phyloP scores from a whole-genome alignment of 2,888 invertebrate species.

The Pristionchus fissidentatus region DNA sequence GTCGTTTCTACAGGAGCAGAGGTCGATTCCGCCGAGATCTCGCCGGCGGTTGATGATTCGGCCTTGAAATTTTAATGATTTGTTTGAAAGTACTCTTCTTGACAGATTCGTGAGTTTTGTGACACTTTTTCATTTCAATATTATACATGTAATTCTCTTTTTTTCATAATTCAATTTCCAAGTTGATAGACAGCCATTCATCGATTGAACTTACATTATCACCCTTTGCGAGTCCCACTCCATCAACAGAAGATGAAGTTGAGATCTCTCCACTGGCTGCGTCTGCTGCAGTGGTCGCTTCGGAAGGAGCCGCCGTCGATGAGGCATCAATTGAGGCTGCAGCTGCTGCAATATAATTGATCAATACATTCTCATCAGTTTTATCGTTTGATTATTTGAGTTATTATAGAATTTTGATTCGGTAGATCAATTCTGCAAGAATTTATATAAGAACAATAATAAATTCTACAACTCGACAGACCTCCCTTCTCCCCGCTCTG shows the following conservation, averaged over 20 bases:
- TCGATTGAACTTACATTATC: too few relatives aligned
- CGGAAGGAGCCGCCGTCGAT: neutral
- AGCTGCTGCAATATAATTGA: neutral
- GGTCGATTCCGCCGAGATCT: conserved; percentile 40
- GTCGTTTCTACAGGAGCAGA: conserved; percentile 50
- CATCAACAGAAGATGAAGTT: neutral
- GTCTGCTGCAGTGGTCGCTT: neutral
- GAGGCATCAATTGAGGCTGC: neutral
- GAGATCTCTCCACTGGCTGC: conserved; percentile 9
- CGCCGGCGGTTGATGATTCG: conserved; percentile 48
- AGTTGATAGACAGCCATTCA: too few relatives aligned
- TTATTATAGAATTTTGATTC: neutral
- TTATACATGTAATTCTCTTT: too few relatives aligned
- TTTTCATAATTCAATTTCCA: too few relatives aligned
- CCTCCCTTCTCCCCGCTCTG: neutral
- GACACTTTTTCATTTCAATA: too few relatives aligned
- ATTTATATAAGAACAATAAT: neutral
- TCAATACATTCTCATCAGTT: too few relatives aligned
- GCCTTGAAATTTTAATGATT: too few relatives aligned
- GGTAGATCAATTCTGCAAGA: too few relatives aligned
- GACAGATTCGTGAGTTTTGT: too few relatives aligned
- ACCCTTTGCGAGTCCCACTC: too few relatives aligned
- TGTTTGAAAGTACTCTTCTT: too few relatives aligned
- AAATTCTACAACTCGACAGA: neutral
- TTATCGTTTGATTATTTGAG: neutral